phyloP scores from a whole-genome alignment of 64 coral and sea anemone species.

The Cladopsammia gracilis region DNA sequence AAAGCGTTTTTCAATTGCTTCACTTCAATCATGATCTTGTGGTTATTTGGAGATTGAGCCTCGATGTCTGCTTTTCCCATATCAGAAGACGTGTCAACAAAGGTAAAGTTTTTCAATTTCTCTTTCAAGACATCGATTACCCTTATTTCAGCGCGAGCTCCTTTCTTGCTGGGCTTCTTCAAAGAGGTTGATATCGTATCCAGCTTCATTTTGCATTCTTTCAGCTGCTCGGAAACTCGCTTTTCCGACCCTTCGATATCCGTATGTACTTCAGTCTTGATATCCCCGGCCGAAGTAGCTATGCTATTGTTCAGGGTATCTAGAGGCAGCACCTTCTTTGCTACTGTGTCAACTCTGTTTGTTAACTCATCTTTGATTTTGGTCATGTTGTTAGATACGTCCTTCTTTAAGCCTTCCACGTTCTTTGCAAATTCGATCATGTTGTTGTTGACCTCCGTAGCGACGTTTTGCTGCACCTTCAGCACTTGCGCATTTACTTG shows the following conservation, averaged over 20 bases:
- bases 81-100: background rate
- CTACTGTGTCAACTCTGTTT: background rate
- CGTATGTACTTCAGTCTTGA: background rate
- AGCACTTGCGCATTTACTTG: background rate
- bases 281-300: background rate
- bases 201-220: background rate
- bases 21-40: slow-evolving; percentile 40
- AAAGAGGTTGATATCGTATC: background rate
- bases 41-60: slow-evolving; percentile 3
- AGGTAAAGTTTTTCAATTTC: slow-evolving; percentile 4
- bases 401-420: background rate
- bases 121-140: background rate
- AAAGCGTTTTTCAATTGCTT: background rate
- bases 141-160: background rate
- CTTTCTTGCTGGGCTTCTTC: slow-evolving; percentile 22
- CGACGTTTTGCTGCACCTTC: background rate
- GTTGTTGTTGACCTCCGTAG: background rate
- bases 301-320: background rate
- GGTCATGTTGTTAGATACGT: background rate
- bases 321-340: background rate
- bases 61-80: slow-evolving; percentile 11
- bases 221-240: background rate
- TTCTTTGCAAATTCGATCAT: background rate
- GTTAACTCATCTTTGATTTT: background rate
- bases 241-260: background rate